These are phyloP conservation scores for Lepus europaeus DNA, from an alignment of 2,113 vertebrate genomes.

Conservation along the genomic window DNA sequence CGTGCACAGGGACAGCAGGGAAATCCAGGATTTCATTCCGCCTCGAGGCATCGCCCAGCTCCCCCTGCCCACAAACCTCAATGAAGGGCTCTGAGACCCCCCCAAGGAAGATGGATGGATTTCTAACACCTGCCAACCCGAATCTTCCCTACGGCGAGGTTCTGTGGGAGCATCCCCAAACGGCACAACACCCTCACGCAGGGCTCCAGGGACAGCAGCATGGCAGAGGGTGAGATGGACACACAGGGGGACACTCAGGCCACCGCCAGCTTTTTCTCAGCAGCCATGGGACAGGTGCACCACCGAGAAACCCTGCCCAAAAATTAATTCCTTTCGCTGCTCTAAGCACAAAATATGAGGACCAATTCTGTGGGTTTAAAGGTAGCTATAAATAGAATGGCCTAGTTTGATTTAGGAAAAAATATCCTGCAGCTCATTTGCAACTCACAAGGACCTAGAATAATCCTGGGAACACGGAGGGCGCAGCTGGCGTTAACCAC, in stretches of 20 bases:
- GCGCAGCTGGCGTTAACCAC: neutral
- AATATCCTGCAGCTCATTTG: neutral
- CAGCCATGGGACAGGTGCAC: fast-evolving
- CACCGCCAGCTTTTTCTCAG: neutral
- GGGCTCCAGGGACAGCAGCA: neutral
- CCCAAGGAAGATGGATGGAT: neutral
- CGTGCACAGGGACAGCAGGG: too few species aligned
- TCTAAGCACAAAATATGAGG: neutral
- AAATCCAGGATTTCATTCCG: too few species aligned
- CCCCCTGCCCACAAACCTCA: too few species aligned
- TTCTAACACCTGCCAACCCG: neutral
- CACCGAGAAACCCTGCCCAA: neutral
- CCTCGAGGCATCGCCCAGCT: too few species aligned
- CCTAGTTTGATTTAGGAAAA: neutral
- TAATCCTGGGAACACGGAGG: neutral
- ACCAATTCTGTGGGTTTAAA: neutral
- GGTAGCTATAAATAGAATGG: neutral
- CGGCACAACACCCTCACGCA: neutral
- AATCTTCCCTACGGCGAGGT: neutral
- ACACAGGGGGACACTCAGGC: neutral
- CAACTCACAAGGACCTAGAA: neutral
- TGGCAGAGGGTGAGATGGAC: neutral
- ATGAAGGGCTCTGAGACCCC: too few species aligned
- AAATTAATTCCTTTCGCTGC: neutral
- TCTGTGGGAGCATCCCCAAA: neutral